These are phyloP conservation scores for Astropecten irregularis DNA, from an alignment of 53 echinoderm and acorn worm species.

Conservation along the genomic window DNA sequence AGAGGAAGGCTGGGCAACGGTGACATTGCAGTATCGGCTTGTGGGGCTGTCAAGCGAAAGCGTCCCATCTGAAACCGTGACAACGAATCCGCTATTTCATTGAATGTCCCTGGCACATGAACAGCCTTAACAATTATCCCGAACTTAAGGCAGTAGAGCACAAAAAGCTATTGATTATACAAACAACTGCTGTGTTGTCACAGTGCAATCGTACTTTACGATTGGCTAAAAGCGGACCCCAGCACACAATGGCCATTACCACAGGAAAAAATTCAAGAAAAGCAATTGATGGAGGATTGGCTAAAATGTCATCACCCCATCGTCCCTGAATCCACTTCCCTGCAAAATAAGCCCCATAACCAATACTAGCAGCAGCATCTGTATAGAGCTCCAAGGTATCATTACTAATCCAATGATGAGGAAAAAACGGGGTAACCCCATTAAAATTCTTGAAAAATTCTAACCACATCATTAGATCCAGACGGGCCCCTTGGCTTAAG, in stretches of 20 bases:
- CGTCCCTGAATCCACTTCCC: slow-evolving; percentile 30
- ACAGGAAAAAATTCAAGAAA: slow-evolving; percentile 45
- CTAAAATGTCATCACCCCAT: no score
- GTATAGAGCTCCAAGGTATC: slow-evolving; percentile 24
- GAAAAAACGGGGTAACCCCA: not conserved
- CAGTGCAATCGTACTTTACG: slow-evolving; percentile 29
- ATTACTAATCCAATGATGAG: not conserved
- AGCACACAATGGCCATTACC: slow-evolving; percentile 25
- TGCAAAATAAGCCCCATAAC: slow-evolving; percentile 15
- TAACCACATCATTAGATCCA: slow-evolving; percentile 19
- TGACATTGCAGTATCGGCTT: not conserved
- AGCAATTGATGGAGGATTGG: slow-evolving; percentile 42
- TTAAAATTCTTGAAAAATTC: not conserved
- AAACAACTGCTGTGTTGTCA: slow-evolving; percentile 51
- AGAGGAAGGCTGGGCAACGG: not conserved
- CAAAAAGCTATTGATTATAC: slow-evolving; percentile 46
- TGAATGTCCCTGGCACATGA: no score
- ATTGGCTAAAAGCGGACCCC: slow-evolving; percentile 21
- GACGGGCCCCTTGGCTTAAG: not conserved
- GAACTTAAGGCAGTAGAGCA: not conserved
- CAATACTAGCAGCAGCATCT: no score
- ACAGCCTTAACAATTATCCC: no score
- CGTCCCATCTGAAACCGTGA: slow-evolving; percentile 43
- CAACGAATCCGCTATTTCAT: slow-evolving; percentile 20
- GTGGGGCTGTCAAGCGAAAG: slow-evolving; percentile 5